Percentiles rank a stretch among this genome's conserved stretches.
phyloP scores from a whole-genome alignment of 2,113 vertebrate species.

The Potamarius usumacintae region DNA sequence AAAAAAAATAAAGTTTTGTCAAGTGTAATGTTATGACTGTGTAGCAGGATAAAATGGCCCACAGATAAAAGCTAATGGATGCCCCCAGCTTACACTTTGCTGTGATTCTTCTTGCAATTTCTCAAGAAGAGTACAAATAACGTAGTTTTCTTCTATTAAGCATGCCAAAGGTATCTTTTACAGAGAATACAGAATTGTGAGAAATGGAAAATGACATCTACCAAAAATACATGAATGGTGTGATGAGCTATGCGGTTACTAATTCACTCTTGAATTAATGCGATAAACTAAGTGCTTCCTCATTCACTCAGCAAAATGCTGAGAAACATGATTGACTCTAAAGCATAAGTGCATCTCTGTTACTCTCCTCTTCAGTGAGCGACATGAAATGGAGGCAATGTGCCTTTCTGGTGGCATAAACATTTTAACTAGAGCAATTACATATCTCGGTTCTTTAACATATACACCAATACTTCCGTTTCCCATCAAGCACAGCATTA shows the following conservation, averaged over 20 bases:
- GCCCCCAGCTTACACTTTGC: background rate
- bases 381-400: slow-evolving; percentile 19
- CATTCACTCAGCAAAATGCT: slow-evolving; percentile 7
- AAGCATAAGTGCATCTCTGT: background rate
- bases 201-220: background rate
- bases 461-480: slow-evolving; percentile 10
- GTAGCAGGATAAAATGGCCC: background rate
- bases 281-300: slow-evolving; percentile 8
- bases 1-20: slow-evolving; percentile 5
- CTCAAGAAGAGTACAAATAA: background rate
- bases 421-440: slow-evolving; percentile 32
- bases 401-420: slow-evolving; percentile 36
- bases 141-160: background rate
- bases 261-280: slow-evolving; percentile 27
- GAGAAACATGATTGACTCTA: slow-evolving; percentile 15
- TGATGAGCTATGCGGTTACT: background rate
- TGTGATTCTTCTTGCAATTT: background rate
- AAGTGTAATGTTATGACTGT: slow-evolving; percentile 13
- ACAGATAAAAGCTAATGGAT: background rate
- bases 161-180: background rate
- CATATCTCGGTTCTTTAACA: slow-evolving; percentile 11
- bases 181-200: background rate
- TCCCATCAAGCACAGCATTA: background rate
- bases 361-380: slow-evolving; percentile 8
- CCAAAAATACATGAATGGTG: background rate